Base-by-base conservation (phyloP, 2,113 vertebrate species). In the Coregonus clupeaformis region DNA sequence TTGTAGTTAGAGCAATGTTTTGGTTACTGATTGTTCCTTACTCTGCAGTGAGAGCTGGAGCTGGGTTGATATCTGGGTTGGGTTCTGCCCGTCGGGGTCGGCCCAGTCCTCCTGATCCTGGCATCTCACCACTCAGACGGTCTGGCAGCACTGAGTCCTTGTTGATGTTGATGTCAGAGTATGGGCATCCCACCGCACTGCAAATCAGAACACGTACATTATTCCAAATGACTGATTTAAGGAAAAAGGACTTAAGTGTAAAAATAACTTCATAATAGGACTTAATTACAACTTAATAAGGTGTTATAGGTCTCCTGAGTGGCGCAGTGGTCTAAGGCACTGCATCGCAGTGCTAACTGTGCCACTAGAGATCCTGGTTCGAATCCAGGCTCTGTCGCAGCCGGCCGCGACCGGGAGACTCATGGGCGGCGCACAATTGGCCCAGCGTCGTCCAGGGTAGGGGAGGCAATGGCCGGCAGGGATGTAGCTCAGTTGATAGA, bases 101-200 rank as follows among this genome's bases (percentile, higher is more conserved):
- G 69, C 91, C 86, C 77, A 90, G 81, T 29, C 86, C 88, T 24
- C 86, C 88, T 52, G 90, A 81, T 4, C 89, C 84, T 63, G 92
- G 90, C 87, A 94, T 92, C 86, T 95, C 95, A 52, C 92, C 94
- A 3, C 93, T 95, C 79, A 96, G 76, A 14, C 95, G 93, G 71
- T 96, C 95, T 6, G 94, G 94, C 52, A 95, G 89, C 81, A 94
- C 91, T 13, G 87, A 92, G 62, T 95, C 95, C 85, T 92, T 95
- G 86, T 92, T 94, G 82, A 96, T 81, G 86, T 96, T 96, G 83
- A 95, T 87, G 79, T 96, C 94, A 4, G 95, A 96, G 80, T 96
- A 96, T 0, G 95, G 95, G 80, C 95, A 96, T 79, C 85, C 94
- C 84, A 94, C 84, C 60, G 92, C 92, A 85, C 95, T 95, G 73